Conservation (phyloP, 2,113 vertebrate genomes). For the Acanthisitta chloris region DNA sequence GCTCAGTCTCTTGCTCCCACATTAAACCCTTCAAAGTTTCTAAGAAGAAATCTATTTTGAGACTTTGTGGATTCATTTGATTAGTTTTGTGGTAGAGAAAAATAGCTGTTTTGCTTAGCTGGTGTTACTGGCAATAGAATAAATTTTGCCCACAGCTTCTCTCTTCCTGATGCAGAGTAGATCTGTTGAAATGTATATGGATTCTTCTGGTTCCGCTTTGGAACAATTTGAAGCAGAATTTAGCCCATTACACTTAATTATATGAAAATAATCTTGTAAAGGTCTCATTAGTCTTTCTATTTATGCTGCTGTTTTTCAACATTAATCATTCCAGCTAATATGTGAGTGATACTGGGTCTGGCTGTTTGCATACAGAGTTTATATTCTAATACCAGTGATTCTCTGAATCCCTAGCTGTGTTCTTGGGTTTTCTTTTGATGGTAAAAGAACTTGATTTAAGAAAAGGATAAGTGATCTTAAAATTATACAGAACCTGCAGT, state of each 20-base stretch:
- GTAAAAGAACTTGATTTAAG: neutral
- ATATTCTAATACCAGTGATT: neutral
- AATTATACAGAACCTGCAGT: neutral
- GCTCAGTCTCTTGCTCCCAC: neutral
- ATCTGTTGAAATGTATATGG: neutral
- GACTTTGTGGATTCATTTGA: neutral
- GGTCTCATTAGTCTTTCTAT: constrained; percentile 26
- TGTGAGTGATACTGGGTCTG: neutral
- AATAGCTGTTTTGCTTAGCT: neutral
- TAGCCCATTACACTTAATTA: neutral
- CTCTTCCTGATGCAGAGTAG: neutral
- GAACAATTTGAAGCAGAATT: neutral
- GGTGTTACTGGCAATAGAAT: neutral
- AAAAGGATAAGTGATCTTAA: neutral
- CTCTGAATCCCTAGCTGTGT: neutral
- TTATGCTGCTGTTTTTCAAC: neutral
- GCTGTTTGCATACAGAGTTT: neutral
- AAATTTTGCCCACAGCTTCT: neutral
- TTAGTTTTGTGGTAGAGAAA: neutral
- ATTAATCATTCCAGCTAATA: neutral
- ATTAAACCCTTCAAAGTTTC: neutral
- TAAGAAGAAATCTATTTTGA: neutral
- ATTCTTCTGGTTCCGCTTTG: neutral
- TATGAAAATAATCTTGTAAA: neutral
- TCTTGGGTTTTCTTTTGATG: neutral